Evolutionary conservation across 35 echinoderm and acorn worm genomes (phyloP).

Genomic region (Lytechinus pictus): DNA sequence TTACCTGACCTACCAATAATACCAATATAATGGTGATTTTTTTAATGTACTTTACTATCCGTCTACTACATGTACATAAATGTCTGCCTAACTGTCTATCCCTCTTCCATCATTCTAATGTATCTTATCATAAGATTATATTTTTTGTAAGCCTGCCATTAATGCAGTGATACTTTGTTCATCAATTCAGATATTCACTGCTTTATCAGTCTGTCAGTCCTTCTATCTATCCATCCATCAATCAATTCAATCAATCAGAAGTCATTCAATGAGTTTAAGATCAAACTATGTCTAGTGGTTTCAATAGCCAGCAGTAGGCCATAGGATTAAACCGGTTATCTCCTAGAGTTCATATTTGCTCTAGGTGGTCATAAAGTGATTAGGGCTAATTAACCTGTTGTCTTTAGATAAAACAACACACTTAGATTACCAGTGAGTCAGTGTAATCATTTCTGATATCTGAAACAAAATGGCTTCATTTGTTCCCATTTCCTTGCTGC

Average conservation of each 20-base stretch:
- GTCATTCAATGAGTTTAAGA: not conserved
- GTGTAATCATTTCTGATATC: not conserved
- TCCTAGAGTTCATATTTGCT: not conserved
- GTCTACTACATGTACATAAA: too few relatives aligned
- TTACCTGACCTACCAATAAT: too few relatives aligned
- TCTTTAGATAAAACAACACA: conserved; percentile 41
- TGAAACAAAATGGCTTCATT: not conserved
- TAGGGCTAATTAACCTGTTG: conserved; percentile 39
- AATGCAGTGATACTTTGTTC: too few relatives aligned
- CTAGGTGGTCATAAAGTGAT: conserved; percentile 42
- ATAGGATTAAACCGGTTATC: not conserved
- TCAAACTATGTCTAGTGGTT: not conserved
- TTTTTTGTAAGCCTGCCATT: too few relatives aligned
- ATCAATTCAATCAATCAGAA: not conserved
- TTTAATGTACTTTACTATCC: too few relatives aligned
- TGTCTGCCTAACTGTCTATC: too few relatives aligned
- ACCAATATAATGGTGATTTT: too few relatives aligned
- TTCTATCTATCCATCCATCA: not conserved
- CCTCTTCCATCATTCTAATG: too few relatives aligned
- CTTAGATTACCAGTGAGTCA: not conserved
- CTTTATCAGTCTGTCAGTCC: not conserved
- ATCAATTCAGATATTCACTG: too few relatives aligned
- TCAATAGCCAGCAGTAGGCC: not conserved
- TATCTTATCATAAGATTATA: too few relatives aligned
- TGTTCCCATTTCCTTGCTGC: not conserved